phyloP scores from a whole-genome alignment of 2,797 vertebrate species.

The Tinamus major region DNA sequence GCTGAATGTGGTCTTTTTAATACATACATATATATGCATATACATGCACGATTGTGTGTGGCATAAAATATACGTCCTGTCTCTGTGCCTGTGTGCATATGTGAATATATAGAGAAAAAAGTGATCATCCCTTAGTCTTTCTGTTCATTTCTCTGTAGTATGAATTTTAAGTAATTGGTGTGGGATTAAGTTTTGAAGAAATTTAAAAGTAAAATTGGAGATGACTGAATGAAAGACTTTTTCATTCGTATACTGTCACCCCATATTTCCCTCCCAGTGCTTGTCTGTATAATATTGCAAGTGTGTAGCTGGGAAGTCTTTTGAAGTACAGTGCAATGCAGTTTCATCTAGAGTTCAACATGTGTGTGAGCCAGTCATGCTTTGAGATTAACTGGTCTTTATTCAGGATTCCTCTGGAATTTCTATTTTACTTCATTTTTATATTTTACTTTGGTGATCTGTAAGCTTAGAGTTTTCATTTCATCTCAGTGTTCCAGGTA shows the following conservation, averaged over 20 bases:
- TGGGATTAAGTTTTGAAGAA: background rate
- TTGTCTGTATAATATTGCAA: background rate
- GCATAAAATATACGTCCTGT: background rate
- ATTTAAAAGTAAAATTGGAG: background rate
- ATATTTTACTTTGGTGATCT: background rate
- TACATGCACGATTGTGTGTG: background rate
- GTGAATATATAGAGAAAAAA: background rate
- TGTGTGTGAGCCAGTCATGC: background rate
- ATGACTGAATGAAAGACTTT: background rate
- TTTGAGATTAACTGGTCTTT: background rate
- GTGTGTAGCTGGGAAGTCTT: background rate
- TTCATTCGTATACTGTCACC: background rate
- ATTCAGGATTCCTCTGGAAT: background rate
- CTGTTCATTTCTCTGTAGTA: background rate
- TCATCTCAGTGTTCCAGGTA: background rate
- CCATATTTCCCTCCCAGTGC: background rate
- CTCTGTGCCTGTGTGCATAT: background rate
- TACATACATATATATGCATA: no score
- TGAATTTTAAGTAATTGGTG: background rate
- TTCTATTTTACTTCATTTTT: background rate
- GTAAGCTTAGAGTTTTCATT: background rate
- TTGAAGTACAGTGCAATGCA: background rate
- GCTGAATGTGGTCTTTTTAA: background rate
- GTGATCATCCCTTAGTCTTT: background rate
- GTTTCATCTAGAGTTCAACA: background rate